Conservation (phyloP, 2,113 vertebrate species). For the Saimiri boliviensis region DNA sequence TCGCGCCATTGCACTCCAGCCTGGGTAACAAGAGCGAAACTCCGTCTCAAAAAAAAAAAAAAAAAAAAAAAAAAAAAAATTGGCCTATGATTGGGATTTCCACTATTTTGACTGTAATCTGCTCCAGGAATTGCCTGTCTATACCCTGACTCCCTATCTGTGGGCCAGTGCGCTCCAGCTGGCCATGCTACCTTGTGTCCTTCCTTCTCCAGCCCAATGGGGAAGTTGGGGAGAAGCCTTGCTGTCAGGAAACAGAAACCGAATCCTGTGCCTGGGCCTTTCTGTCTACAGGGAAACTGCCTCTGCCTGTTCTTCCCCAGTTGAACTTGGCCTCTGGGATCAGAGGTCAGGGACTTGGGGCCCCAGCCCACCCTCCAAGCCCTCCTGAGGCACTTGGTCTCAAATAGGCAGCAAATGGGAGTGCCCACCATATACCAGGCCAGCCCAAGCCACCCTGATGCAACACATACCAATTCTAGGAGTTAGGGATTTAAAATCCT, state of each 20-base stretch:
- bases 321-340: background rate
- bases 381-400: background rate
- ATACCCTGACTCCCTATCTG: background rate
- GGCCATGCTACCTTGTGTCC: background rate
- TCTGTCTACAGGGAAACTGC: background rate
- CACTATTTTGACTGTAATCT: background rate
- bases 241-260: slow-evolving; percentile 70
- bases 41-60: no score
- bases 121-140: background rate
- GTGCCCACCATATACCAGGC: background rate
- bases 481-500: background rate
- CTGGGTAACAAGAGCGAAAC: no score
- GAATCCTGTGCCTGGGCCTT: background rate
- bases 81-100: background rate
- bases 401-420: background rate
- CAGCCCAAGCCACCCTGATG: background rate
- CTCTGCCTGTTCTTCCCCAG: background rate
- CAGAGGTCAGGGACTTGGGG: background rate
- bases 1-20: no score
- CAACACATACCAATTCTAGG: background rate
- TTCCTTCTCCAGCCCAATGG: background rate
- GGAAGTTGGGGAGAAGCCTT: slow-evolving; percentile 58
- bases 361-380: background rate
- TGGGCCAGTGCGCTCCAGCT: background rate
- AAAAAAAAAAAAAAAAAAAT: no score